Evolutionary conservation across 2,888 invertebrate species (phyloP).

Genomic region (Autographa gamma): DNA sequence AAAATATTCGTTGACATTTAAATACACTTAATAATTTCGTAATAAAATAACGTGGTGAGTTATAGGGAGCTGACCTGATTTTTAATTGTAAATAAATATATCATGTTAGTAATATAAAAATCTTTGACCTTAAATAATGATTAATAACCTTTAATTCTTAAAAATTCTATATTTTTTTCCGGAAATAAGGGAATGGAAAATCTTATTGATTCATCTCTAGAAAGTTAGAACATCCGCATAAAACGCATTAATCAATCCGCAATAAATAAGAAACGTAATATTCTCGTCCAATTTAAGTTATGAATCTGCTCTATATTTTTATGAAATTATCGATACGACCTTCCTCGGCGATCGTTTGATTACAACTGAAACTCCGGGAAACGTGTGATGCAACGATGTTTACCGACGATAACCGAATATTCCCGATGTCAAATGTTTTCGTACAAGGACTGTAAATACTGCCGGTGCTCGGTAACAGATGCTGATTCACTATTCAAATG

Average conservation of each 20-base stretch:
- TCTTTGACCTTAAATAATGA: no score
- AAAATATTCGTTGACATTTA: conserved; percentile 27
- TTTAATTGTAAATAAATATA: background rate
- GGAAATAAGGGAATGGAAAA: no score
- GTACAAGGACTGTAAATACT: conserved; percentile 7
- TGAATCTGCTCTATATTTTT: background rate
- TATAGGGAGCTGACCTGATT: background rate
- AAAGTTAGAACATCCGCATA: no score
- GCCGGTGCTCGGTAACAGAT: conserved; percentile 1
- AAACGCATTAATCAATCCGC: background rate
- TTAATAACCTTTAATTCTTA: no score
- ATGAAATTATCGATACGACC: background rate
- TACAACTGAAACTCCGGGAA: background rate
- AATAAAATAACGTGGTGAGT: background rate
- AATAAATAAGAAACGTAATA: background rate
- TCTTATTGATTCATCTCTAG: no score
- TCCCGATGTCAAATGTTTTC: conserved; percentile 13
- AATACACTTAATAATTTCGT: background rate
- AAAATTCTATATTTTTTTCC: no score
- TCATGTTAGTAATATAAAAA: background rate
- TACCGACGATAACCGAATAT: conserved; percentile 8
- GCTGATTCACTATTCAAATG: conserved; percentile 5
- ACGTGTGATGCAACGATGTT: background rate
- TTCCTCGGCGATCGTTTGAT: background rate
- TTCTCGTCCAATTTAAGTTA: background rate